Conservation (phyloP, 2,113 vertebrate species). For the Gavialis gangeticus region DNA sequence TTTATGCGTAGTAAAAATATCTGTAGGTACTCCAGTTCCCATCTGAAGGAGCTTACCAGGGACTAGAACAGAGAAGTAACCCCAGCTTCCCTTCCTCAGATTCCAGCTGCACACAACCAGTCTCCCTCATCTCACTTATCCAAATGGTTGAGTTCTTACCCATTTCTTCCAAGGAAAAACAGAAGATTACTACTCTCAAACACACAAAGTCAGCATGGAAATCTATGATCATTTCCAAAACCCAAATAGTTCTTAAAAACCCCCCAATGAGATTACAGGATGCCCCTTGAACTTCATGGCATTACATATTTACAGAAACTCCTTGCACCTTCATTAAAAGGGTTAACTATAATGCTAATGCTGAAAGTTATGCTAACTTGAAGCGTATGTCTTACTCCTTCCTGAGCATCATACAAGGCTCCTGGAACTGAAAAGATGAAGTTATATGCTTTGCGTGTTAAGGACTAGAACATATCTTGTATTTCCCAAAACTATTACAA, state of each 20-base stretch:
- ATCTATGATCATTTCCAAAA: not conserved
- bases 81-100: not conserved
- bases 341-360: not conserved
- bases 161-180: not conserved
- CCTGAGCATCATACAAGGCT: not conserved
- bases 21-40: not conserved
- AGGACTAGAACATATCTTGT: accelerated
- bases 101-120: not conserved
- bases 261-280: not conserved
- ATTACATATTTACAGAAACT: not conserved
- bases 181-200: not conserved
- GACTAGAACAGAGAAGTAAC: not conserved
- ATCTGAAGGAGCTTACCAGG: not conserved
- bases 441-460: not conserved
- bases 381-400: not conserved
- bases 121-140: not conserved
- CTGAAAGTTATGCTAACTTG: not conserved
- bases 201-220: not conserved
- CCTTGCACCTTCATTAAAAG: not conserved
- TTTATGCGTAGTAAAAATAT: not conserved
- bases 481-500: accelerated
- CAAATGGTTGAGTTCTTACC: not conserved
- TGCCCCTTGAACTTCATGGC: not conserved
- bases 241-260: not conserved
- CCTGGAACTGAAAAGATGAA: not conserved